Conservation (phyloP, 2,113 vertebrate genomes). For the Rhynchomys soricoides region DNA sequence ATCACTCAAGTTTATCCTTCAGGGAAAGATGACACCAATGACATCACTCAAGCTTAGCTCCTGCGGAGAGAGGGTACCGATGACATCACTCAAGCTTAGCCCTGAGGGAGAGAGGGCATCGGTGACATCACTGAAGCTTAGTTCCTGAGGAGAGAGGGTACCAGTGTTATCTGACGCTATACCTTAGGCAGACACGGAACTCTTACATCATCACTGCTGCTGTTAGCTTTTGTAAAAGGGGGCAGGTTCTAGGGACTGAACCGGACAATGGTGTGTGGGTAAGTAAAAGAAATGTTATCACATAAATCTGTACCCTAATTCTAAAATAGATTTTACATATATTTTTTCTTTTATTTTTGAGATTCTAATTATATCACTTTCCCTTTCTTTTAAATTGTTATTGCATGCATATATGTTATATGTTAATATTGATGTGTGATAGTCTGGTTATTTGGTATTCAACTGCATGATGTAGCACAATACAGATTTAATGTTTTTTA, state of each 20-base stretch:
- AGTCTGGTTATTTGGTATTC: not conserved
- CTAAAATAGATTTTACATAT: not conserved
- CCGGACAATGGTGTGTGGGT: not conserved
- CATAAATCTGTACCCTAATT: not conserved
- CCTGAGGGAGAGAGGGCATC: not conserved
- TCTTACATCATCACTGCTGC: not conserved
- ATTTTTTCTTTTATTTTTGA: not conserved
- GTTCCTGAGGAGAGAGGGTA: not conserved
- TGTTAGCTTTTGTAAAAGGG: not conserved
- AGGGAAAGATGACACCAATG: not conserved
- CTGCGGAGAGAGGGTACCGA: too few species aligned
- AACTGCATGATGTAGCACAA: not conserved
- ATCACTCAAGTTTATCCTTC: not conserved
- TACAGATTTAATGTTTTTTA: conserved; percentile 11
- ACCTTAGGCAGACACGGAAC: not conserved
- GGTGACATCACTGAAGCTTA: not conserved
- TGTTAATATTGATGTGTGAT: conserved; percentile 5
- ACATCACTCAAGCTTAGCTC: not conserved
- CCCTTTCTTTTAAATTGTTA: not conserved
- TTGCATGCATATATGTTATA: not conserved
- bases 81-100: not conserved
- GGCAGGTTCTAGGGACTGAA: not conserved
- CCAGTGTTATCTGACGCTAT: not conserved
- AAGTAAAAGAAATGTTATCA: conserved; percentile 44
- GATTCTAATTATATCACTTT: not conserved